Evolutionary conservation across 2,888 invertebrate species (phyloP), one percentile per base, ranked within the genome.

Genomic region (Hermaeophaga mercurialis): DNA sequence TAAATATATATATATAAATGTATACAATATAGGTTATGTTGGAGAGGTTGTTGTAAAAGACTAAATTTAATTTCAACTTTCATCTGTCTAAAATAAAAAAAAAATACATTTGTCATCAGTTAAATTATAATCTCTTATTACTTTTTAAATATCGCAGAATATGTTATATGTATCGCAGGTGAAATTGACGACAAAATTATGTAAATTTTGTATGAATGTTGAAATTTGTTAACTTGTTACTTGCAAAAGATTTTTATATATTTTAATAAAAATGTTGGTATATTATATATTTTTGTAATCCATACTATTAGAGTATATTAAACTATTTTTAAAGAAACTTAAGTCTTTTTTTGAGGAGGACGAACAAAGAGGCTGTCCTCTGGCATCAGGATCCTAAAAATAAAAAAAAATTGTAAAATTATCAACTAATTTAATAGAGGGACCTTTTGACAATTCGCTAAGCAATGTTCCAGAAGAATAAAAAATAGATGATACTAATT

Each of bases 351-450:
- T 54, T 72, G 72, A 47, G 62, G 68, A 2, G 73, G 70, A 22
- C 72, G 63, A 28, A 75, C 66, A 53, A 75, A 75, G 5, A 71
- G 59, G 41, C 71, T 76, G 57, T 77, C 76, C 58, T 77, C 77
- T 2, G 74, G 69, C 77, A 77, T 77, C 41, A 76, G 57, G 54
- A 77, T 77, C 43, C 77, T 77, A 58, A 45, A 73, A 74, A 63
- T 56, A 58, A 17, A 38, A n/a, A n/a, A n/a, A n/a, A n/a, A n/a
- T n/a, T n/a, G n/a, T n/a, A n/a, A n/a, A n/a, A n/a, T n/a, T n/a
- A n/a, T n/a, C n/a, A n/a, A n/a, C n/a, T n/a, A n/a, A n/a, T n/a
- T n/a, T n/a, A n/a, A n/a, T n/a, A n/a, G n/a, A n/a, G n/a, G n/a
- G n/a, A n/a, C n/a, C n/a, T n/a, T n/a, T n/a, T n/a, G n/a, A n/a